Base-by-base conservation (phyloP, 35 echinoderm and acorn worm species). In the Patiria miniata region DNA sequence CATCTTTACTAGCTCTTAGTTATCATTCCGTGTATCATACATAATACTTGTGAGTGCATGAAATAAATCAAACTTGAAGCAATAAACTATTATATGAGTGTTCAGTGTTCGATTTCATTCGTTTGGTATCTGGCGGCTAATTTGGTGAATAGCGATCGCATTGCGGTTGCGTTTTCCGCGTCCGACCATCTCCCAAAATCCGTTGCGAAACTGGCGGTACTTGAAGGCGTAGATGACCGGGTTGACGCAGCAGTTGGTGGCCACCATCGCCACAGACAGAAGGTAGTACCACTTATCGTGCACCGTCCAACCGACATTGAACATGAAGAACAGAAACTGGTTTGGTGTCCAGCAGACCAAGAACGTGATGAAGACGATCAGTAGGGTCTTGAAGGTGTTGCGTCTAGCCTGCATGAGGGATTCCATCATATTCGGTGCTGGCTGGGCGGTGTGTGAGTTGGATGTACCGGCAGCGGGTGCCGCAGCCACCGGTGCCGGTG, bases 271-370 rank as follows among this genome's bases (percentile, higher is more conserved):
- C 1, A 95, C 93, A 2, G 93, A 82, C 10, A 88, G 39, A 44
- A 87, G 68, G 37, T 95, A 91, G 30, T 87, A 87, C 36, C 22
- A 51, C 8, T 81, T 59, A 2, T 68, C 54, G 39, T 84, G 87
- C 1, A 95, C 51, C 14, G 36, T 44, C 39, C 33, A 58, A 19
- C 89, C 89, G 10, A 91, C 40, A 40, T 91, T 95, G 61, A 87
- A 91, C 36, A 83, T 55, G 18, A 91, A 78, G 33, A 91, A 95
- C 22, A 88, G 82, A 29, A 95, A 78, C 79, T 95, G 93, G 39
- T 95, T 95, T 14, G 93, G 93, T 26, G 88, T 90, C 93, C 93
- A 95, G 68, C 93, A 95, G 61, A 95, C n/a, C n/a, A n/a, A n/a
- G n/a, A n/a, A n/a, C 22, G 80, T 91, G 22, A 79, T 38, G n/a